These are phyloP conservation scores for Acleris literana DNA, from an alignment of 2,888 invertebrate genomes.

Conservation along the genomic window DNA sequence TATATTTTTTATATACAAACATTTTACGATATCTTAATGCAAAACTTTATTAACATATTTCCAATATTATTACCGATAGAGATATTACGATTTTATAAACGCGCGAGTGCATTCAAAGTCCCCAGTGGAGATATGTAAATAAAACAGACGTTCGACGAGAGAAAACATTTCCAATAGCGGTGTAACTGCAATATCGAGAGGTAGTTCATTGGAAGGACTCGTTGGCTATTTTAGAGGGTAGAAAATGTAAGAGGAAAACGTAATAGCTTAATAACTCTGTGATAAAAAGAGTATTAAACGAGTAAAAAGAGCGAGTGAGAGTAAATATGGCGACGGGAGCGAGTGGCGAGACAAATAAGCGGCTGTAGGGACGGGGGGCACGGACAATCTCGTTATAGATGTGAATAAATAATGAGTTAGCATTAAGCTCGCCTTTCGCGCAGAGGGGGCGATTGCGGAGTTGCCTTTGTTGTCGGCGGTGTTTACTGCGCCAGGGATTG, in stretches of 20 bases:
- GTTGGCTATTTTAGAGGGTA: slow-evolving; percentile 48
- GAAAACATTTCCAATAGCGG: slow-evolving; percentile 54
- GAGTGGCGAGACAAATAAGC: slow-evolving; percentile 57
- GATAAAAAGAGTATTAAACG: slow-evolving; percentile 64
- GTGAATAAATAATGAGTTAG: slow-evolving; percentile 82
- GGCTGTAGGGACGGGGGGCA: slow-evolving; percentile 61
- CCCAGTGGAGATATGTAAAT: slow-evolving; percentile 40
- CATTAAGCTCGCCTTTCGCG: slow-evolving; percentile 70
- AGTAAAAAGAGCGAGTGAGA: slow-evolving; percentile 64
- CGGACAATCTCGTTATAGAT: slow-evolving; percentile 81
- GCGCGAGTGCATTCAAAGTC: slow-evolving; percentile 10
- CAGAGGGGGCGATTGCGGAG: slow-evolving; percentile 57
- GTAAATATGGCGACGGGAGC: slow-evolving; percentile 63
- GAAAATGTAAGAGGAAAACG: slow-evolving; percentile 57
- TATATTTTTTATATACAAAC: no score
- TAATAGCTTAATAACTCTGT: slow-evolving; percentile 65
- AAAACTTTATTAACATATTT: no score
- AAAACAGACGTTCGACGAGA: slow-evolving; percentile 51
- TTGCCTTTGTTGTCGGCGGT: slow-evolving; percentile 75
- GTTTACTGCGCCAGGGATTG: slow-evolving; percentile 73
- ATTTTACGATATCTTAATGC: no score
- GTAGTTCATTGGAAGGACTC: slow-evolving; percentile 42
- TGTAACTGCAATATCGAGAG: slow-evolving; percentile 44
- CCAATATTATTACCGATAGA: no score
- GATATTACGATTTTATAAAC: slow-evolving; percentile 11